A percentile compares a stretch with the other conserved stretches of the same genome.
These are phyloP conservation scores for Platysteira castanea DNA, from an alignment of 2,113 vertebrate species.

Conservation along the genomic window DNA sequence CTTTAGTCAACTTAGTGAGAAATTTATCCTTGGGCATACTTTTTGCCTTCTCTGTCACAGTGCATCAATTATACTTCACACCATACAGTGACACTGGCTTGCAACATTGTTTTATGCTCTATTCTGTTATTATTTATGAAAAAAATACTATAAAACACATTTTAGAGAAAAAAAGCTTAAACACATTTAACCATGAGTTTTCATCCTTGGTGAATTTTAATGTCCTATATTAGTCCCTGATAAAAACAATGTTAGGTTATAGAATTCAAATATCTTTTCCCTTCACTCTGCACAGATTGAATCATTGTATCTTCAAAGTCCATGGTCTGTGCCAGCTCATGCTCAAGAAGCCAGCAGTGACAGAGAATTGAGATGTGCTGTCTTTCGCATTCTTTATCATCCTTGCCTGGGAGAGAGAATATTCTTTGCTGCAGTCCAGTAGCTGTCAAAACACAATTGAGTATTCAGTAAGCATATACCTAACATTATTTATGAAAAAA, in stretches of 20 bases:
- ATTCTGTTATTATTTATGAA: neutral
- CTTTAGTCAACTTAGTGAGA: neutral
- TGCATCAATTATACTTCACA: neutral
- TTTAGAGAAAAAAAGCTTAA: neutral
- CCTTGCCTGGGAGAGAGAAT: slow-evolving; percentile 1
- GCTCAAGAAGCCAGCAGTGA: slow-evolving; percentile 29
- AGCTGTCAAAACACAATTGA: neutral
- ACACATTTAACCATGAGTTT: neutral
- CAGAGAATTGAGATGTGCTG: slow-evolving; percentile 12
- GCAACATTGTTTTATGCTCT: neutral
- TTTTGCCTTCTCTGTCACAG: slow-evolving; percentile 15
- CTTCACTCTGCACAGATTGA: neutral
- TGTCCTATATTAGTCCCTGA: neutral
- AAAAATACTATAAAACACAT: neutral
- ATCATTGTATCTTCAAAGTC: slow-evolving; percentile 32
- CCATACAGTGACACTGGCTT: neutral
- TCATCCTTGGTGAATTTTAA: neutral
- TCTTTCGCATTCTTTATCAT: slow-evolving; percentile 12
- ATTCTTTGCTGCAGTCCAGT: neutral
- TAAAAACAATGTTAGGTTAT: neutral
- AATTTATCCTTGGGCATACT: slow-evolving; percentile 19
- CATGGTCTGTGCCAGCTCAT: neutral
- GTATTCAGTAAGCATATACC: neutral
- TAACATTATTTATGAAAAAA: slow-evolving; percentile 37
- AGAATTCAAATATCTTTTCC: neutral